Evolutionary conservation across 2,888 invertebrate species (phyloP), one percentile per base, ranked within the genome.

Genomic region (Odontothrips loti): DNA sequence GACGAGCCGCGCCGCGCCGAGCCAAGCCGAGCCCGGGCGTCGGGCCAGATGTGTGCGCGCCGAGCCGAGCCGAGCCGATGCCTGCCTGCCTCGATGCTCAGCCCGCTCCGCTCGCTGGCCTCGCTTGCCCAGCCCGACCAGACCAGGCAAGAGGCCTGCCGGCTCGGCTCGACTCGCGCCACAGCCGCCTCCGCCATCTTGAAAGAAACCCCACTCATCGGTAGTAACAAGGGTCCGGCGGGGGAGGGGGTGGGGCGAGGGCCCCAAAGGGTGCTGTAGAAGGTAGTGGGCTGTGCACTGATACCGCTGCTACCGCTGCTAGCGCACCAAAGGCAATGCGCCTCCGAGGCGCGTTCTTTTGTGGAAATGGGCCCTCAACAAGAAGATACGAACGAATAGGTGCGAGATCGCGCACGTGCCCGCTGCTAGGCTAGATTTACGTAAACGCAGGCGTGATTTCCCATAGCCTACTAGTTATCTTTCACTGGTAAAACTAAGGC

Each of bases 41-140:
- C n/a, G n/a, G 58, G 58, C 58, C 58, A 58, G 58, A 58, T 58
- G 58, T 58, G 58, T 58, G 58, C 58, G 34, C 34, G 58, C 58
- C 15, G 58, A 58, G 58, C 58, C 58, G 58, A 58, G 58, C 58
- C 58, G 58, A 20, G 58, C 20, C 58, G 58, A 43, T 43, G 34
- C 34, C 34, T 43, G 58, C 58, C 34, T 43, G 34, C 34, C 34
- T 43, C 6, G 34, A 43, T 43, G 34, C 34, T 43, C 34, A 43
- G 34, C 34, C 34, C 34, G 34, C 20, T 17, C 34, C 34, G 34
- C 20, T 17, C 58, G 58, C 58, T 58, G 15, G 20, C 20, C 58
- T 58, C 15, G 34, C 34, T 43, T 2, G 34, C 34, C 34, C 34
- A 43, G 34, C 3, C 34, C 34, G 34, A n/a, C n/a, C n/a, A n/a